Percentiles rank a stretch among this genome's conserved stretches.
phyloP scores from a whole-genome alignment of 2,113 vertebrate species.

The Catharus bicknelli region DNA sequence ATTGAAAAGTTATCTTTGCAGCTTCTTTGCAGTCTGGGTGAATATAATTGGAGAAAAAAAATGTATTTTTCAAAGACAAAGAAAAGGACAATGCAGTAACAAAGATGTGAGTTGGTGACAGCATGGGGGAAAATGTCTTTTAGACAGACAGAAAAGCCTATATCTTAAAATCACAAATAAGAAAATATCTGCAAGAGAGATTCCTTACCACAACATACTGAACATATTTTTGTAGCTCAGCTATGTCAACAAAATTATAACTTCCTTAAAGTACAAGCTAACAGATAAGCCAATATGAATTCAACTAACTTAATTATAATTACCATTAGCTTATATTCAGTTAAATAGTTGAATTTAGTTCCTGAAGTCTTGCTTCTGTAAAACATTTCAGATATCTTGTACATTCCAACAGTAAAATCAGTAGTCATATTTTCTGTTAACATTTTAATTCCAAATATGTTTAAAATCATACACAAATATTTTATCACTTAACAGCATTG shows the following conservation, averaged over 20 bases:
- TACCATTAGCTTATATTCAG: neutral
- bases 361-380: neutral
- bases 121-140: neutral
- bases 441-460: neutral
- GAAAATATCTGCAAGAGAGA: slow-evolving; percentile 1
- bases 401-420: neutral
- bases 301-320: neutral
- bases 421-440: neutral
- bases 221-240: neutral
- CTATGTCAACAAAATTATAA: neutral
- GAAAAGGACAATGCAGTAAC: slow-evolving; percentile 37
- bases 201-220: neutral
- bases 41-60: slow-evolving; percentile 45
- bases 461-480: neutral
- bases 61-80: slow-evolving; percentile 42
- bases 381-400: neutral
- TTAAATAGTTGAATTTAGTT: neutral
- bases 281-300: neutral
- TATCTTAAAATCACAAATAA: neutral
- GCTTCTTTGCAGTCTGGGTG: neutral
- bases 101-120: slow-evolving; percentile 19
- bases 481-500: neutral
- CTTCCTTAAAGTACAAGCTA: neutral
- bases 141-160: neutral
- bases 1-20: slow-evolving; percentile 26